Base-by-base conservation (phyloP, 1,140 invertebrate species). In the Formica selysi region DNA sequence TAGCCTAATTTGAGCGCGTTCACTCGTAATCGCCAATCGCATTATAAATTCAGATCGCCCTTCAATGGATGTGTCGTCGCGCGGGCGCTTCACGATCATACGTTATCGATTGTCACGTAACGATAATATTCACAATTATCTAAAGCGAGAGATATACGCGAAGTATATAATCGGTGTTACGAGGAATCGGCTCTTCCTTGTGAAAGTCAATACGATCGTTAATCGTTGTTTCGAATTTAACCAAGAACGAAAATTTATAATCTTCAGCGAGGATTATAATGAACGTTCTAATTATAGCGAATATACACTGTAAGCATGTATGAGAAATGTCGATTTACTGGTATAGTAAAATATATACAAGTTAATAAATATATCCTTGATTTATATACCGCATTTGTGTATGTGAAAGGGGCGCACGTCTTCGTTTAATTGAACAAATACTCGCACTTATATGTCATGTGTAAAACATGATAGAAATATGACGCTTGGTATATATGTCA, bases 331-430 rank as follows among this genome's bases (percentile, higher is more conserved):
- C 87, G 65, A 74, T 71, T 61, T 76, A 71, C 76, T 89, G 87
- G 79, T 87, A 89, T 88, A 90, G 90, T 81, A 71, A 91, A 91
- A 90, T 91, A 91, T 89, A 91, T 79, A 89, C 86, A 91, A 85
- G 85, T 89, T 90, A 90, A 54, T 32, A 78, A 87, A 57, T 81
- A 89, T 36, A 41, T 61, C n/a, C 38, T 81, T 68, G 32, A 51
- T 51, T 68, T 80, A 22, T 68, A 44, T 74, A 51, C 1, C 13
- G 13, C 26, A 83, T 71, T 26, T 41, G 11, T 22, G 3, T 16
- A 11, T 48, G 13, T 51, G 48, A 80, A 36, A 54, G 32, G 22
- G 16, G 29, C 3, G 22, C 13, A 11, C 2, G 16, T 26, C 6
- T 32, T 65, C 11, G 26, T 64, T 78, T 3, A 36, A 29, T 78